Conservation (phyloP, 2,888 invertebrate species). For the Eremobia ochroleuca region DNA sequence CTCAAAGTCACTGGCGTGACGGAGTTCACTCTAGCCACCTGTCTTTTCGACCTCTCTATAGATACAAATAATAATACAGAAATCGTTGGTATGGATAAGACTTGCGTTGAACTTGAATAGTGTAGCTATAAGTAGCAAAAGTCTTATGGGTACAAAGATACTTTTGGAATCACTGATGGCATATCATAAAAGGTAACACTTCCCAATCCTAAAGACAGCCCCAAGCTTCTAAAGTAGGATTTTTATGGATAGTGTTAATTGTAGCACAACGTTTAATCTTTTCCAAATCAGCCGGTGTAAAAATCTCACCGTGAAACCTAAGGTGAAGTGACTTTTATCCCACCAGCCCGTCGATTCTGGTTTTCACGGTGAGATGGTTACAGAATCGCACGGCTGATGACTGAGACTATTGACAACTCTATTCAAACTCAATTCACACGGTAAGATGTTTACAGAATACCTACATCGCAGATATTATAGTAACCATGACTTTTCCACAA, state of each 20-base stretch:
- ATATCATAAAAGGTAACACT: neutral
- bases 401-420: neutral
- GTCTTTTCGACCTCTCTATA: slow-evolving; percentile 35
- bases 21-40: slow-evolving; percentile 38
- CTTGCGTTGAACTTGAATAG: neutral
- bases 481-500: neutral
- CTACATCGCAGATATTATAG: neutral
- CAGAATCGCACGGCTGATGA: too few species aligned
- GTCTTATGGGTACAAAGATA: too few species aligned
- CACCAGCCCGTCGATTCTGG: too few species aligned
- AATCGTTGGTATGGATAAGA: neutral
- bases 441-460: neutral
- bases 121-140: neutral
- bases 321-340: neutral
- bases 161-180: neutral
- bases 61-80: slow-evolving; percentile 17
- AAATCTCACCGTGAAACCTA: neutral
- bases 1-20: slow-evolving; percentile 39
- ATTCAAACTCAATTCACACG: neutral
- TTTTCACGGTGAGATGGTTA: too few species aligned
- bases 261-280: neutral
- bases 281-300: neutral
- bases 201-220: neutral
- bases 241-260: neutral
- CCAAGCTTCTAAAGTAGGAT: neutral